Evolutionary conservation across 2,797 vertebrate species (phyloP).

Genomic region (Microhierax caerulescens): DNA sequence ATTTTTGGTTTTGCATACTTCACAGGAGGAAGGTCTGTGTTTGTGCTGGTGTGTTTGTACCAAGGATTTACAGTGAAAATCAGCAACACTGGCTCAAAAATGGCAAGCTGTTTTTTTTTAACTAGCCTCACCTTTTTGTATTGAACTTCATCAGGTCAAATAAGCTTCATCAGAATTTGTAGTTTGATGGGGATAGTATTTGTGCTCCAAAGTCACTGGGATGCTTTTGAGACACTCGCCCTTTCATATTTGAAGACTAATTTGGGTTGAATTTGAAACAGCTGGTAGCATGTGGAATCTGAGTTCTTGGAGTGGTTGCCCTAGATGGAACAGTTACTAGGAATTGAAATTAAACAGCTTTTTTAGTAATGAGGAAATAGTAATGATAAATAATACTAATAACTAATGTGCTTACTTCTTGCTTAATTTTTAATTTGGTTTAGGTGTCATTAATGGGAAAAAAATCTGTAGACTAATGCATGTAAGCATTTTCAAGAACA

Average conservation of each 20-base stretch:
- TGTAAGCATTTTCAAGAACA: neutral
- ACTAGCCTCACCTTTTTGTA: neutral
- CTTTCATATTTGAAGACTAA: neutral
- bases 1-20: neutral
- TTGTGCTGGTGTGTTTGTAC: neutral
- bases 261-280: neutral
- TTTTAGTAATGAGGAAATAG: neutral
- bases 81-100: neutral
- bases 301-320: neutral
- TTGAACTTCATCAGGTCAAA: neutral
- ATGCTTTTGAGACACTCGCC: neutral
- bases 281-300: neutral
- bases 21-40: neutral
- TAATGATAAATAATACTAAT: neutral
- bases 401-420: neutral
- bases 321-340: neutral
- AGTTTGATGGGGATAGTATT: neutral
- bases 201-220: neutral
- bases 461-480: neutral
- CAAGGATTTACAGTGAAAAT: neutral
- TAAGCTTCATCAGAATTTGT: neutral
- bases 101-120: neutral
- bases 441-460: neutral
- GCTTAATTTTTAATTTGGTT: neutral
- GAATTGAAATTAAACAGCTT: neutral